phyloP scores from a whole-genome alignment of 2,797 vertebrate species.

The Pseudochirops corinnae region DNA sequence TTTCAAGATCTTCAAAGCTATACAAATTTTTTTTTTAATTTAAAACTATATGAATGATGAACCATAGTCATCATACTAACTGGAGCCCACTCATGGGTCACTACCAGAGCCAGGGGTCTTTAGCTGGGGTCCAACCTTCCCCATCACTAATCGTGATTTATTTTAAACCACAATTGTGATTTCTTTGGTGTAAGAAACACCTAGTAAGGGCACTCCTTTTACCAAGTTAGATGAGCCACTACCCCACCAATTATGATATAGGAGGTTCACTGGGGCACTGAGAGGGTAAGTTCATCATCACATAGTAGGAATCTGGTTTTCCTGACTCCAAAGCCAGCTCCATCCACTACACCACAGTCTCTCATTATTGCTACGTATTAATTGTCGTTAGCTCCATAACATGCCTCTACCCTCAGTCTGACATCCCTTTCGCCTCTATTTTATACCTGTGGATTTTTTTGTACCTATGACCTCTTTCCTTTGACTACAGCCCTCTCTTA shows the following conservation, averaged over 20 bases:
- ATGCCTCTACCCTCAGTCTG: not conserved
- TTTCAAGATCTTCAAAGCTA: not conserved
- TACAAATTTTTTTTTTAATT: not conserved
- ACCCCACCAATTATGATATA: not conserved
- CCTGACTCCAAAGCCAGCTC: not conserved
- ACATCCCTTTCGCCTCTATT: not conserved
- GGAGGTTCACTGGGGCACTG: not conserved
- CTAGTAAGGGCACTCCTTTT: not conserved
- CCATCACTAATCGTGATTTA: not conserved
- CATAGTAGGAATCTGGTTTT: not conserved
- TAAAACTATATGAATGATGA: not conserved
- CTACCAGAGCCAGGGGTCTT: too few relatives aligned
- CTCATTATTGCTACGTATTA: not conserved
- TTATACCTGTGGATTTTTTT: not conserved
- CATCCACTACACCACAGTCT: not conserved
- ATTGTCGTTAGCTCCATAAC: not conserved
- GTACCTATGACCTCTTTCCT: not conserved
- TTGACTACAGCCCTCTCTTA: not conserved
- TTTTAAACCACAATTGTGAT: not conserved
- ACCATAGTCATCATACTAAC: not conserved
- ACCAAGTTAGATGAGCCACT: not conserved
- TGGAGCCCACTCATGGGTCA: too few relatives aligned
- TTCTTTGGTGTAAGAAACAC: not conserved
- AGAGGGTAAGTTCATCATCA: not conserved
- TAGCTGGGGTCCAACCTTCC: too few relatives aligned